Evolutionary conservation across 2,888 invertebrate species (phyloP).

Genomic region (Desoria tigrina): DNA sequence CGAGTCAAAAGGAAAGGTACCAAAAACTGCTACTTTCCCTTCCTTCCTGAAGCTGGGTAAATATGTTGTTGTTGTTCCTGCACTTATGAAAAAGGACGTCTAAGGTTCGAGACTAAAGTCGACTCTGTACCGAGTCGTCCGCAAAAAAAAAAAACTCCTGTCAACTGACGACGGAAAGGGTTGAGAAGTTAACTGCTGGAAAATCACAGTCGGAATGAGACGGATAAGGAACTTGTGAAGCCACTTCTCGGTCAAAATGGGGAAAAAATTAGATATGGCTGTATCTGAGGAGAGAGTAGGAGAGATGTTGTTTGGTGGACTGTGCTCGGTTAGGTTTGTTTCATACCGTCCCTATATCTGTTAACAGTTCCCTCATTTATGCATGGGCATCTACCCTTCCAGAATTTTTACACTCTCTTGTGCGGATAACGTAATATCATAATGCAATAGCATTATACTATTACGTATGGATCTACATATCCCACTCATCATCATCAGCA

Average conservation of each 20-base stretch:
- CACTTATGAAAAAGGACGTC: not conserved
- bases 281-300: not conserved
- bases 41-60: no score
- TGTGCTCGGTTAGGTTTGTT: not conserved
- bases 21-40: no score
- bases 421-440: no score
- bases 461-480: no score
- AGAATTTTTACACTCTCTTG: conserved; percentile 15
- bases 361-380: conserved; percentile 13
- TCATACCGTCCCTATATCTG: no score
- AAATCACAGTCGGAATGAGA: conserved; percentile 35
- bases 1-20: no score
- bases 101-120: not conserved
- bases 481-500: no score
- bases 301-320: not conserved
- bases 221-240: conserved; percentile 8
- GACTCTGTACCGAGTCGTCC: conserved; percentile 3
- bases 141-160: no score
- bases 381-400: conserved; percentile 16
- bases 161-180: conserved; percentile 13
- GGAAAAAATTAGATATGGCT: conserved; percentile 13
- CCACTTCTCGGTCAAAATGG: conserved; percentile 10
- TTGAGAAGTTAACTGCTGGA: conserved; percentile 38
- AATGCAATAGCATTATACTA: no score
- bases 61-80: no score